Percentiles rank a stretch among this genome's conserved stretches.
phyloP scores from a whole-genome alignment of 2,888 invertebrate genomes.

The Lacanobia wlatinum region DNA sequence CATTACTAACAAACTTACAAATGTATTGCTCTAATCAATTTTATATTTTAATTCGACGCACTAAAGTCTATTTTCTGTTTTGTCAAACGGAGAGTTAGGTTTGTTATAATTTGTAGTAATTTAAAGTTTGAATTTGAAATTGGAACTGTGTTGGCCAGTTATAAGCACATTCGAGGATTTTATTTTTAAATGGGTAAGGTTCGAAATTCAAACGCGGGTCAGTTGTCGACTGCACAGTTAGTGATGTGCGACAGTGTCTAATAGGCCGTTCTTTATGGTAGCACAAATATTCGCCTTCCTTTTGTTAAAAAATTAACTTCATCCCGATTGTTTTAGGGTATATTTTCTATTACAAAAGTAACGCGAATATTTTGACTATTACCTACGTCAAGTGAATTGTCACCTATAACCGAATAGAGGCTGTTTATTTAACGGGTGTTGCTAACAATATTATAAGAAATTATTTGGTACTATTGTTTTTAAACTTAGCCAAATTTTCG shows the following conservation, averaged over 20 bases:
- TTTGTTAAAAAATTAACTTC: no score
- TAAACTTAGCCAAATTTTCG: not conserved
- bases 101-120: constrained; percentile 80
- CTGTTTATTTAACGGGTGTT: constrained; percentile 46
- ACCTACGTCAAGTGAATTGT: no score
- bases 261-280: constrained; percentile 43
- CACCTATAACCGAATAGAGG: constrained; percentile 30
- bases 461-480: constrained; percentile 28
- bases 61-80: constrained; percentile 50
- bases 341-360: no score
- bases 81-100: constrained; percentile 63
- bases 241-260: constrained; percentile 48
- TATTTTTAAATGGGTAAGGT: constrained; percentile 61
- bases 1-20: constrained; percentile 64
- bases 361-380: no score
- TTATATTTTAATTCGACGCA: constrained; percentile 51
- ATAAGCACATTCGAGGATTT: constrained; percentile 66
- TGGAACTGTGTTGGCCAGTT: constrained; percentile 77
- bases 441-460: constrained; percentile 47
- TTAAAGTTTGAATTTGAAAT: constrained; percentile 83
- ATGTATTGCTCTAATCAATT: constrained; percentile 41
- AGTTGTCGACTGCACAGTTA: constrained; percentile 25
- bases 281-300: no score
- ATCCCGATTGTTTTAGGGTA: no score
- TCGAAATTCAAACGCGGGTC: constrained; percentile 50